Percentiles rank a stretch among this genome's conserved stretches.
Conservation (phyloP, 2,888 invertebrate genomes). For the Lasioglossum leucozonium region DNA sequence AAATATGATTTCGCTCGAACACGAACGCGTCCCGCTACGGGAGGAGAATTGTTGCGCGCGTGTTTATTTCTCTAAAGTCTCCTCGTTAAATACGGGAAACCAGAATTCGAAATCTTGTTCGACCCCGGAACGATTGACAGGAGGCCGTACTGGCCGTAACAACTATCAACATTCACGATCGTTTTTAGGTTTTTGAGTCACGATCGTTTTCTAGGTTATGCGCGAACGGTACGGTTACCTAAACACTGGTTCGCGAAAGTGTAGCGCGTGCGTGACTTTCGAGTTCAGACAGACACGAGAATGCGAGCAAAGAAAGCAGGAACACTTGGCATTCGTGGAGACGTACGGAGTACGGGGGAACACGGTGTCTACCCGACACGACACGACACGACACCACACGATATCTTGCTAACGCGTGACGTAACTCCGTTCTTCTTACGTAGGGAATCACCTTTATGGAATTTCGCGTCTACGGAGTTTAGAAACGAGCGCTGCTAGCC, state of each 20-base stretch:
- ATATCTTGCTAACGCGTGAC: slow-evolving; percentile 70
- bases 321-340: slow-evolving; percentile 59
- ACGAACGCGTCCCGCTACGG: slow-evolving; percentile 44
- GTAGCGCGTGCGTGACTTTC: slow-evolving; percentile 64
- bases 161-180: slow-evolving; percentile 69
- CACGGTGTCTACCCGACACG: slow-evolving; percentile 50
- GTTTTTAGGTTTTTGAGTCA: slow-evolving; percentile 38
- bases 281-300: slow-evolving; percentile 59
- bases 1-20: slow-evolving; percentile 50
- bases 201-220: slow-evolving; percentile 70
- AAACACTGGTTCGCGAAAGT: slow-evolving; percentile 48
- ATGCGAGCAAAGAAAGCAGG: slow-evolving; percentile 55
- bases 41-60: slow-evolving; percentile 19
- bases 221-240: slow-evolving; percentile 43
- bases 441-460: slow-evolving; percentile 48
- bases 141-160: slow-evolving; percentile 50
- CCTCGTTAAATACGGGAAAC: slow-evolving; percentile 30
- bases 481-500: slow-evolving; percentile 56
- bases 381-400: slow-evolving; percentile 46
- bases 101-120: slow-evolving; percentile 46
- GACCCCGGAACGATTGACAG: slow-evolving; percentile 49
- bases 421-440: slow-evolving; percentile 68
- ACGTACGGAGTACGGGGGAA: slow-evolving; percentile 53
- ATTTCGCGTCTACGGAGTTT: slow-evolving; percentile 49
- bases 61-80: slow-evolving; percentile 4